Evolutionary conservation across 1,140 invertebrate genomes (phyloP).

Genomic region (Drosophila tsacasi): DNA sequence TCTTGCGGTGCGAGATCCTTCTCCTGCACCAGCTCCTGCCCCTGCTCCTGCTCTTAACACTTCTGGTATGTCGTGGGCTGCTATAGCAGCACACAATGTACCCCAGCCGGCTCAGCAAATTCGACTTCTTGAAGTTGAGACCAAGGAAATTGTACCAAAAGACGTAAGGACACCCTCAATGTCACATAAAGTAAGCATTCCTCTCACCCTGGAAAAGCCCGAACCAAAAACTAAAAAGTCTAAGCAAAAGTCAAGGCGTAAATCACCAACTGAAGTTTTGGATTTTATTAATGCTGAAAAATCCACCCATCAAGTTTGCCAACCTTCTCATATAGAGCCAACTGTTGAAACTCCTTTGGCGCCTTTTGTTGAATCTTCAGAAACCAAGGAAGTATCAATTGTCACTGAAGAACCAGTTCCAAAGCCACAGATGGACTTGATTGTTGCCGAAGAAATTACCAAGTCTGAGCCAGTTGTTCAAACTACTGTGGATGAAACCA

Average conservation of each 20-base stretch:
- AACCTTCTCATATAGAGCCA: slow-evolving; percentile 9
- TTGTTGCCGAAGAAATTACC: neutral
- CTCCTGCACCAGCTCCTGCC: slow-evolving; percentile 11
- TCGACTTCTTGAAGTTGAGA: slow-evolving; percentile 48
- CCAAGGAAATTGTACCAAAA: slow-evolving; percentile 20
- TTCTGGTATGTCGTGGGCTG: slow-evolving; percentile 78
- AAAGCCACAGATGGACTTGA: too few relatives aligned
- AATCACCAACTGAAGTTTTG: slow-evolving; percentile 40
- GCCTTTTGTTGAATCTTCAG: neutral
- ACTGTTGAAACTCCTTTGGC: neutral
- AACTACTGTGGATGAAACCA: too few relatives aligned
- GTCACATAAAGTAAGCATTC: slow-evolving; percentile 54
- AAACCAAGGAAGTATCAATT: too few relatives aligned
- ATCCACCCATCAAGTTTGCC: slow-evolving; percentile 13
- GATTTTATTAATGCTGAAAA: slow-evolving; percentile 71
- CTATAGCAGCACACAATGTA: slow-evolving; percentile 79
- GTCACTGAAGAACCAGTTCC: too few relatives aligned
- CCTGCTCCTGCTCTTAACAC: slow-evolving; percentile 28
- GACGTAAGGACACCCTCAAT: slow-evolving; percentile 9
- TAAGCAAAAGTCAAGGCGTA: slow-evolving; percentile 74
- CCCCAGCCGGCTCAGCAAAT: slow-evolving; percentile 77
- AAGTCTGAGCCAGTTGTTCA: slow-evolving; percentile 17
- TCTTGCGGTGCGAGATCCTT: neutral
- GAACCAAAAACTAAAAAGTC: slow-evolving; percentile 66
- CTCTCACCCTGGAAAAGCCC: slow-evolving; percentile 46